These are phyloP conservation scores for Campylomormyrus numenius DNA, from an alignment of 2,113 vertebrate genomes.

Conservation along the genomic window DNA sequence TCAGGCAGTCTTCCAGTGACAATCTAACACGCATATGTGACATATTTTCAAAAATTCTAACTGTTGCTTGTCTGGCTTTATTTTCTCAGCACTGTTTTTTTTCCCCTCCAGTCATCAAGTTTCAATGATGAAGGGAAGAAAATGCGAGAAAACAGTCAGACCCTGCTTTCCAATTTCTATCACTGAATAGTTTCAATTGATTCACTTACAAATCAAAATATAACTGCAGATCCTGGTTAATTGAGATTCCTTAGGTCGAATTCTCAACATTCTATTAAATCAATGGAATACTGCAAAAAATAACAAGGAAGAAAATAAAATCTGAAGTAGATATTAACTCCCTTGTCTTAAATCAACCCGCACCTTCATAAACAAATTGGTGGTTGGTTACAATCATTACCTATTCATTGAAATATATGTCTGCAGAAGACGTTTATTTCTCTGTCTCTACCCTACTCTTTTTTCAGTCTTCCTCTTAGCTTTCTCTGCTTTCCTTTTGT, in stretches of 20 bases:
- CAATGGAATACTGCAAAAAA: background rate
- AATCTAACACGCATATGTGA: background rate
- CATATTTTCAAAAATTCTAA: conserved; percentile 2
- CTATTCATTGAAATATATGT: background rate
- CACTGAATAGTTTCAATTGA: background rate
- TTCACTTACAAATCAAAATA: background rate
- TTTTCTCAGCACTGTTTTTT: background rate
- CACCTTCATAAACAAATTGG: background rate
- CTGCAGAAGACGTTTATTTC: background rate
- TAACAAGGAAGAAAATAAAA: background rate
- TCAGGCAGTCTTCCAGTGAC: background rate
- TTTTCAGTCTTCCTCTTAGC: background rate
- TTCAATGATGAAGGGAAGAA: background rate
- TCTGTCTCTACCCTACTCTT: background rate
- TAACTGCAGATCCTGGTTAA: background rate
- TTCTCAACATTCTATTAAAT: background rate
- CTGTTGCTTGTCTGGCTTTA: background rate
- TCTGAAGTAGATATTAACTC: background rate
- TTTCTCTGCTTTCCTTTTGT: background rate
- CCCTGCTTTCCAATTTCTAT: background rate
- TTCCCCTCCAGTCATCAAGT: background rate
- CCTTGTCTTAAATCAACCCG: background rate
- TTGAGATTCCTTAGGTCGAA: background rate
- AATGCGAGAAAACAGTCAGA: background rate
- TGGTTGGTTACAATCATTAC: background rate